phyloP scores from a whole-genome alignment of 1,140 invertebrate genomes.

The Drosophila sproati region DNA sequence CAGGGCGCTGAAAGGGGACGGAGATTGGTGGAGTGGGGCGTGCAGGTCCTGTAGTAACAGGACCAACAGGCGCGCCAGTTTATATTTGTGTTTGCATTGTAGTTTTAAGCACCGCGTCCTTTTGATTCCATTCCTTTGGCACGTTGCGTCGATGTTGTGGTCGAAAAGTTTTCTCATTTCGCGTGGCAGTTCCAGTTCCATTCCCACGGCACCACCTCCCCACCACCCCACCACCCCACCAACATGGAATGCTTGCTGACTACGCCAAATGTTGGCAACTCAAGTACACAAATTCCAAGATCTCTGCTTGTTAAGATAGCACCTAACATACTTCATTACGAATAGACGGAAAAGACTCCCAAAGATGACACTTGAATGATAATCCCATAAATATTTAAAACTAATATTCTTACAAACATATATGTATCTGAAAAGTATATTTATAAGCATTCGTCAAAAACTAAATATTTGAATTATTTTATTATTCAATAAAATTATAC shows the following conservation, averaged over 20 bases:
- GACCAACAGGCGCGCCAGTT: conserved; percentile 27
- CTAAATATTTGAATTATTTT: no score
- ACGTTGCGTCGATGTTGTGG: conserved; percentile 69
- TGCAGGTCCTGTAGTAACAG: conserved; percentile 19
- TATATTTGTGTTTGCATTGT: conserved; percentile 61
- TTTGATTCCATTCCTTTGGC: neutral
- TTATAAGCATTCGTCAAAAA: no score
- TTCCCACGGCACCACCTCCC: neutral
- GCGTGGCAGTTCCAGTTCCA: conserved; percentile 59
- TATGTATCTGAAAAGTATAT: no score
- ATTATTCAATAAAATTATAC: no score
- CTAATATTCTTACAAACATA: no score
- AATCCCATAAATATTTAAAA: no score
- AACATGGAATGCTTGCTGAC: neutral
- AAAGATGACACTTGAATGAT: no score
- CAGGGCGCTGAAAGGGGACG: neutral
- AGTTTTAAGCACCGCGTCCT: conserved; percentile 51
- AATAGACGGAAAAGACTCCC: no score
- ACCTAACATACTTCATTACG: no score
- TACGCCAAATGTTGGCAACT: conserved; percentile 21
- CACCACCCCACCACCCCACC: neutral
- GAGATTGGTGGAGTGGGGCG: neutral
- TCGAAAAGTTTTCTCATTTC: conserved; percentile 82
- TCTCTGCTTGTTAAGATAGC: neutral
- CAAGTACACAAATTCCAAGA: neutral